Base-by-base conservation (phyloP, 2,888 invertebrate species). In the Acrocyrtus sp. region DNA sequence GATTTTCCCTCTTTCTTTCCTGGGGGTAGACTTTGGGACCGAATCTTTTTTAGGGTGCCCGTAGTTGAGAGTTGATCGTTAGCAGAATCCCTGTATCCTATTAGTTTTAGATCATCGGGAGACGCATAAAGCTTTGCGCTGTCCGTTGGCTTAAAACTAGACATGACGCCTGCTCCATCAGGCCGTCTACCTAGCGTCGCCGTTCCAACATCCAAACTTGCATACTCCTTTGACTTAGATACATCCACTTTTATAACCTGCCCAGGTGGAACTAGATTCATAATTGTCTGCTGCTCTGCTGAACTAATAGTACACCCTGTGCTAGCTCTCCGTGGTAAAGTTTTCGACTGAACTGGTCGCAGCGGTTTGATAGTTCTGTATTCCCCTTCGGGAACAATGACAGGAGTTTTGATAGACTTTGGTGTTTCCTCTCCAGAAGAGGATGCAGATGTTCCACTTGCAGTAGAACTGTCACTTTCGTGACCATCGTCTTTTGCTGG, bases 81-180 rank as follows among this genome's bases (percentile, higher is more conserved):
- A 1, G 68, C 72, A 48, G 74, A 56, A 24, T 81, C 83, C 43
- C 84, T 81, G 72, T 84, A 86, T 10, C 90, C 92, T 43, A 92
- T 90, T 54, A 89, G 88, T 83, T 90, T 92, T 82, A 93, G 88
- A 84, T 93, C 94, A 82, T 92, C 91, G 17, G 96, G 96, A 65
- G 94, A 92, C 29, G 95, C 95, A 85, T 95, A 95, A 74, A 96
- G 87, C 84, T 93, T 92, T 60, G 93, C 93, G 85, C 88, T 91
- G 77, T 92, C 91, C 72, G 92, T 90, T 8, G 96, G 96, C 81
- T 94, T 91, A 87, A 96, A 96, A 82, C 95, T 94, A 61, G 95
- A 95, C 85, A 91, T 91, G 60, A 92, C 89, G 1, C 70, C 70
- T 15, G 62, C 77, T 3, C 77, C 78, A 27, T 73, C 69, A 1